Percentiles rank a stretch among this genome's conserved stretches.
These are phyloP conservation scores for Chelonia mydas DNA, from an alignment of 2,797 vertebrate genomes.

Conservation along the genomic window DNA sequence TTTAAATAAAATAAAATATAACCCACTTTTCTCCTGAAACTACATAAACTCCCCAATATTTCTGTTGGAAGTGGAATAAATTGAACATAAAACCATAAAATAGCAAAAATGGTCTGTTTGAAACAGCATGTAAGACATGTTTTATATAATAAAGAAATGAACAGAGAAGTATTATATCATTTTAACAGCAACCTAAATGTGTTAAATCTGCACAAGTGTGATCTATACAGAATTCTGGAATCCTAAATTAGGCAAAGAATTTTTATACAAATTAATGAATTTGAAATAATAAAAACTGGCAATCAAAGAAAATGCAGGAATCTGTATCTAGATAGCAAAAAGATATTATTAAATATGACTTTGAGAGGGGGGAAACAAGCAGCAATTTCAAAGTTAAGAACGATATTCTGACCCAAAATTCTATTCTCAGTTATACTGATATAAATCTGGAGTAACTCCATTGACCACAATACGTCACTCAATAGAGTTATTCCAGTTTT, in stretches of 20 bases:
- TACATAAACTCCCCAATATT: slow-evolving; percentile 3
- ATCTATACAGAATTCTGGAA: not conserved
- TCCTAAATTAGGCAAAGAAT: not conserved
- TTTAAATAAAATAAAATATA: slow-evolving; percentile 11
- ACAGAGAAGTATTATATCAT: not conserved
- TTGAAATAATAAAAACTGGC: not conserved
- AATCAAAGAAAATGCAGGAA: not conserved
- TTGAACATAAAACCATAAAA: slow-evolving; percentile 1
- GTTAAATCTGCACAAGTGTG: not conserved
- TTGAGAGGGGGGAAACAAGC: not conserved
- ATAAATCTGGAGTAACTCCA: not conserved
- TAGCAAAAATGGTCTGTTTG: slow-evolving; percentile 12
- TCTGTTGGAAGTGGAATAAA: slow-evolving; percentile 17
- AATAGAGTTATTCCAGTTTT: not conserved
- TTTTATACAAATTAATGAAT: not conserved
- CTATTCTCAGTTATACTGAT: not conserved
- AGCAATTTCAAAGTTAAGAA: not conserved
- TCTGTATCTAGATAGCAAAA: not conserved
- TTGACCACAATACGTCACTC: not conserved
- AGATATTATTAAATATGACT: not conserved
- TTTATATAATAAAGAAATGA: not conserved
- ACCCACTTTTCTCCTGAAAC: slow-evolving; percentile 30
- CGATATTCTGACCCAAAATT: not conserved
- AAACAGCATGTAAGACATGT: not conserved
- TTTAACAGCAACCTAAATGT: slow-evolving; percentile 1